These are phyloP conservation scores for Delichon dasypus DNA, from an alignment of 2,797 vertebrate genomes.

Conservation along the genomic window DNA sequence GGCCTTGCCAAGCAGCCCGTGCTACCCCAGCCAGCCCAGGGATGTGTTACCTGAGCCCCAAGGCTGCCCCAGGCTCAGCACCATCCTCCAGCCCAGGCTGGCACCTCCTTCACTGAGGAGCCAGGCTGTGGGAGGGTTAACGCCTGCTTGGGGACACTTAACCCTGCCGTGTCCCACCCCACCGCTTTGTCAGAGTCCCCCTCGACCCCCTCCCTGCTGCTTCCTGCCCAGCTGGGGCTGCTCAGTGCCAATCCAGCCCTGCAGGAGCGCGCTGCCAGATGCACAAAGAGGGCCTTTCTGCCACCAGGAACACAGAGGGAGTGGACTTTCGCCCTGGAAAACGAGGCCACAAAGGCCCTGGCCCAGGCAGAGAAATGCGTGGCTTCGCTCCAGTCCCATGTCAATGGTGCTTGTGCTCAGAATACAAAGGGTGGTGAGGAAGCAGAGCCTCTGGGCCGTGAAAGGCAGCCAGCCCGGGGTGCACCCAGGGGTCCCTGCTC, in stretches of 20 bases:
- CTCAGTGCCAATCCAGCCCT: slow-evolving; percentile 75
- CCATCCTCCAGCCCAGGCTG: background rate
- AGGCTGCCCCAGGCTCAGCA: background rate
- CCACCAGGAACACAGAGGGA: slow-evolving; percentile 75
- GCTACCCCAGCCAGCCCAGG: background rate
- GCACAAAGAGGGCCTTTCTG: slow-evolving; percentile 81
- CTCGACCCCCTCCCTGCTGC: slow-evolving; percentile 63
- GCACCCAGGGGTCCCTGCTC: slow-evolving; percentile 21
- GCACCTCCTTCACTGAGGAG: background rate
- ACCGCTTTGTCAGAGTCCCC: slow-evolving; percentile 62
- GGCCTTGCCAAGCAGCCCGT: fast-evolving
- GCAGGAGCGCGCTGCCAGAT: slow-evolving; percentile 59
- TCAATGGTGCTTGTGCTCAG: slow-evolving; percentile 61
- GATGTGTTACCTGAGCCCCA: fast-evolving
- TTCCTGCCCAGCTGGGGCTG: slow-evolving; percentile 85
- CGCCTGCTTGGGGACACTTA: slow-evolving; percentile 46
- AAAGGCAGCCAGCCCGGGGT: background rate
- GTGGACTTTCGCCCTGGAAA: slow-evolving; percentile 70
- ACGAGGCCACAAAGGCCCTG: slow-evolving; percentile 74
- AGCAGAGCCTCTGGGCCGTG: slow-evolving; percentile 10
- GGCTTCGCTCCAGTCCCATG: slow-evolving; percentile 60
- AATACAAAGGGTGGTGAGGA: slow-evolving; percentile 68
- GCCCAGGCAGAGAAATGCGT: slow-evolving; percentile 66
- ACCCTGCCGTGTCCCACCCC: slow-evolving; percentile 65
- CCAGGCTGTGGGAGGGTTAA: slow-evolving; percentile 64